A percentile compares a stretch with the other conserved stretches of the same genome.
Evolutionary conservation across 2,113 vertebrate species (phyloP).

Genomic region (Carassius auratus): DNA sequence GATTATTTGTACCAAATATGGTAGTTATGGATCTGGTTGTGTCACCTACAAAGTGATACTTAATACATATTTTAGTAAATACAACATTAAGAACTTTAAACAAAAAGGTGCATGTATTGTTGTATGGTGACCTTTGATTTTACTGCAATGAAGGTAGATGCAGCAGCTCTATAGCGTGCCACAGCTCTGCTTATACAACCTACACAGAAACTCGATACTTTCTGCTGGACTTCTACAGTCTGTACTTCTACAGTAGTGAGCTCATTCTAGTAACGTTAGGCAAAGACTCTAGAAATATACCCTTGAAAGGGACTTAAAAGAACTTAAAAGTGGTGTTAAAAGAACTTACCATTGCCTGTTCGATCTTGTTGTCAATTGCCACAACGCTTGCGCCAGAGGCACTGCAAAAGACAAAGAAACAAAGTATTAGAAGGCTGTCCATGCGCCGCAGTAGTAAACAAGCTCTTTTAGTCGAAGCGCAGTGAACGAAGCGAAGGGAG

Average conservation of each 20-base stretch:
- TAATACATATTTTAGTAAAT: background rate
- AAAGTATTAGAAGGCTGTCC: conserved; percentile 44
- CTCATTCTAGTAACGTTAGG: too few species aligned
- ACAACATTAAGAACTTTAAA: background rate
- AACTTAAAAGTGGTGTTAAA: too few species aligned
- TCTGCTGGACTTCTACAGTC: background rate
- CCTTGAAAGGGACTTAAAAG: too few species aligned
- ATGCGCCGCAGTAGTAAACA: background rate
- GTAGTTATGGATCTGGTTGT: background rate
- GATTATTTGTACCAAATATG: background rate
- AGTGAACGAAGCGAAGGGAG: background rate
- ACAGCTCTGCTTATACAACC: conserved; percentile 15
- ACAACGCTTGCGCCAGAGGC: conserved; percentile 97
- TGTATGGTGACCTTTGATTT: conserved; percentile 16
- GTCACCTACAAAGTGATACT: too few species aligned
- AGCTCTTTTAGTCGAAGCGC: background rate
- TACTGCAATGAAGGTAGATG: background rate
- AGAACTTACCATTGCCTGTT: conserved; percentile 96
- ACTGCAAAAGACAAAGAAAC: conserved; percentile 73
- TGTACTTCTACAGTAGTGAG: background rate
- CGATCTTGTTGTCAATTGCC: conserved; percentile 99
- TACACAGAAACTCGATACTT: conserved; percentile 28
- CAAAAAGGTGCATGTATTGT: background rate
- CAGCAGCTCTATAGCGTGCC: background rate
- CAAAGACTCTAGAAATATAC: too few species aligned